Evolutionary conservation across 2,113 vertebrate species (phyloP).

Genomic region (Perognathus longimembris): DNA sequence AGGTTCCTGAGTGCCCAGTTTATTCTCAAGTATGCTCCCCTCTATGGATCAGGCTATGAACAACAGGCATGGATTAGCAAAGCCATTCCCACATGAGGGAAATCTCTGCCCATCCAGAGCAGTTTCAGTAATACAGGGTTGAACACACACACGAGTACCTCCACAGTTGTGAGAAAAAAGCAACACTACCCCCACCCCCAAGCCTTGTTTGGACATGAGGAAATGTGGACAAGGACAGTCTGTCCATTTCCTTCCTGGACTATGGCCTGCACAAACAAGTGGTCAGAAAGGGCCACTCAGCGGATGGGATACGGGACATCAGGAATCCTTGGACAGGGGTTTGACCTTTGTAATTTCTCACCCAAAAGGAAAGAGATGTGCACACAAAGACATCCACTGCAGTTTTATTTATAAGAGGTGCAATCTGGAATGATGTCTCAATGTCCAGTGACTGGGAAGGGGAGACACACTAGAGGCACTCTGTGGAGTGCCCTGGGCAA

Average conservation of each 20-base stretch:
- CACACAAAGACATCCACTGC: conserved; percentile 79
- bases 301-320: conserved; percentile 15
- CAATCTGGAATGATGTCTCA: conserved; percentile 62
- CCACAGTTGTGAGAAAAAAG: background rate
- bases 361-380: conserved; percentile 79
- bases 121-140: background rate
- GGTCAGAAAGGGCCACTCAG: conserved; percentile 57
- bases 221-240: conserved; percentile 60
- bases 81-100: background rate
- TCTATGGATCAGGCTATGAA: background rate
- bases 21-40: background rate
- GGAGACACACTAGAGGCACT: conserved; percentile 1
- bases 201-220: conserved; percentile 59
- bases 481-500: background rate
- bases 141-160: background rate
- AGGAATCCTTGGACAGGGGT: conserved; percentile 16
- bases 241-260: conserved; percentile 69
- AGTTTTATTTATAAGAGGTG: conserved; percentile 80
- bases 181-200: background rate
- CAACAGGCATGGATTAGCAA: background rate
- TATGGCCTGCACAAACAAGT: conserved; percentile 55
- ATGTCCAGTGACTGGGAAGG: conserved; percentile 8
- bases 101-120: background rate
- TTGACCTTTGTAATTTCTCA: conserved; percentile 63
- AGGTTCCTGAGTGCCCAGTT: background rate